A percentile compares a stretch with the other conserved stretches of the same genome.
Evolutionary conservation across 2,113 vertebrate species (phyloP).

Genomic region (Cichladusa arquata): DNA sequence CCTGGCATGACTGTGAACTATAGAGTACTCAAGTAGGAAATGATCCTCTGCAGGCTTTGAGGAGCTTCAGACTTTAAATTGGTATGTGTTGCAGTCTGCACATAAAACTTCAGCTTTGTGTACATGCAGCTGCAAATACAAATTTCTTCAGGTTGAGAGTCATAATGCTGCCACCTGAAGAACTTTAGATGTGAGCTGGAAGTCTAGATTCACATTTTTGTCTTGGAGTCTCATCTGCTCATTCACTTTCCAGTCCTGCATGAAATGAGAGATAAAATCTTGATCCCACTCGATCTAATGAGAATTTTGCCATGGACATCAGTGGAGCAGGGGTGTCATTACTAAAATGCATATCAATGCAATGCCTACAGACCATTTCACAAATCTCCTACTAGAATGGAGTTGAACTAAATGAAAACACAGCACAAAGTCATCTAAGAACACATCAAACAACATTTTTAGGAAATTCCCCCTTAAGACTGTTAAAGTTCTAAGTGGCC

Average conservation of each 20-base stretch:
- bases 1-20: background rate
- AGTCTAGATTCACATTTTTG: background rate
- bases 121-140: background rate
- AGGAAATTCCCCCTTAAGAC: background rate
- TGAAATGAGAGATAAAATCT: background rate
- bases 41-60: background rate
- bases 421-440: background rate
- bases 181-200: background rate
- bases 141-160: background rate
- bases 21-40: background rate
- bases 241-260: background rate
- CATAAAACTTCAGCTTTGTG: background rate
- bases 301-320: background rate
- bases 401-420: background rate
- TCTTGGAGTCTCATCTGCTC: background rate
- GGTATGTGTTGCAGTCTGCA: background rate
- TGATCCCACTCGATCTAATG: background rate
- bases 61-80: background rate
- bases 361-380: background rate
- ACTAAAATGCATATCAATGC: background rate
- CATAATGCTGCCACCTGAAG: background rate
- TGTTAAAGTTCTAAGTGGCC: background rate
- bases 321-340: background rate
- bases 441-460: background rate
- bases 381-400: background rate